Evolutionary conservation across 2,113 vertebrate species (phyloP).

Genomic region (Hemibagrus wyckioides): DNA sequence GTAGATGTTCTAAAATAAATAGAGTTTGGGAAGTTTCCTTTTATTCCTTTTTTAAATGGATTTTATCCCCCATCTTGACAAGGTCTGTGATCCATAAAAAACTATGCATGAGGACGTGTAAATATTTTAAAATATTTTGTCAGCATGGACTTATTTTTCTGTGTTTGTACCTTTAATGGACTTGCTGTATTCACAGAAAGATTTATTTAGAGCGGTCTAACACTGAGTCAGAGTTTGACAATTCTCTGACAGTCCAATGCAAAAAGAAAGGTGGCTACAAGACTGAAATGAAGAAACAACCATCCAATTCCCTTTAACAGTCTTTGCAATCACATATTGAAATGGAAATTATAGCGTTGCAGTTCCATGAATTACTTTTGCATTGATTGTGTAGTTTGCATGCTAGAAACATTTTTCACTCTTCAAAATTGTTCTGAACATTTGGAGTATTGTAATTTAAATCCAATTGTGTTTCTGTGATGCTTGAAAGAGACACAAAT

Average conservation of each 20-base stretch:
- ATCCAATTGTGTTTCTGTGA: slow-evolving; percentile 51
- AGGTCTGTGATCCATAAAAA: neutral
- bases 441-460: slow-evolving; percentile 54
- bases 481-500: slow-evolving; percentile 59
- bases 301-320: slow-evolving; percentile 63
- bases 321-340: slow-evolving; percentile 66
- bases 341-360: slow-evolving; percentile 68
- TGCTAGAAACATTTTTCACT: slow-evolving; percentile 43
- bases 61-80: neutral
- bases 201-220: neutral
- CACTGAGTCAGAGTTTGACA: neutral
- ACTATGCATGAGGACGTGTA: no score
- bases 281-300: slow-evolving; percentile 59
- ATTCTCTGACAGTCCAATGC: slow-evolving; percentile 36
- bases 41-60: neutral
- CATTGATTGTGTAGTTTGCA: slow-evolving; percentile 67
- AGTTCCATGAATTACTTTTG: slow-evolving; percentile 66
- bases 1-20: neutral
- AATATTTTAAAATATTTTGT: neutral
- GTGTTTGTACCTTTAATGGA: neutral
- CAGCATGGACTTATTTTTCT: neutral
- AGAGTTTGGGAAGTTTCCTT: neutral
- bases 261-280: slow-evolving; percentile 51
- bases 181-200: neutral
- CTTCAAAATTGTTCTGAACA: slow-evolving; percentile 54